phyloP scores from a whole-genome alignment of 2,113 vertebrate species.

The Tenrec ecaudatus region DNA sequence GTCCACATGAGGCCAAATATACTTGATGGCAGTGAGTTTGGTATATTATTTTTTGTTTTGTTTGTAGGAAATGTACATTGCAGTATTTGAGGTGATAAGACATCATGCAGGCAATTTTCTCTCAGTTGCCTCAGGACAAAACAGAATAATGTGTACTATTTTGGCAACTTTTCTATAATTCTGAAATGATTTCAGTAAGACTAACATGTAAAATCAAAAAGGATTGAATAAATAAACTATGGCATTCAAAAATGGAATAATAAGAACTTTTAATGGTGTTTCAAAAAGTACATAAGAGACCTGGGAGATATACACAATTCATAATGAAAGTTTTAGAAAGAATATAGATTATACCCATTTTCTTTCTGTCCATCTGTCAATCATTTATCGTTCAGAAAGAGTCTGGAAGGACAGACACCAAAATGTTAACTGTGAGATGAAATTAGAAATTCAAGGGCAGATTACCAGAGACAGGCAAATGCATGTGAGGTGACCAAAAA shows the following conservation, averaged over 20 bases:
- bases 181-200: not conserved
- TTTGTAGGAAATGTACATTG: not conserved
- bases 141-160: not conserved
- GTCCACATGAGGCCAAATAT: too few species aligned
- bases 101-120: not conserved
- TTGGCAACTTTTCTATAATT: conserved; percentile 3
- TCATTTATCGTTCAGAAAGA: not conserved
- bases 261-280: not conserved
- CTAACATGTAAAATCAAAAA: too few species aligned
- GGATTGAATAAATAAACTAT: not conserved
- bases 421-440: not conserved
- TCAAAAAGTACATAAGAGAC: not conserved
- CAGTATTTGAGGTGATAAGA: not conserved
- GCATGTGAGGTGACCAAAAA: not conserved
- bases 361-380: not conserved
- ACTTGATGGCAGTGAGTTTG: too few species aligned
- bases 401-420: not conserved
- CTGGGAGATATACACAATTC: not conserved
- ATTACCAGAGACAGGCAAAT: not conserved
- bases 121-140: not conserved
- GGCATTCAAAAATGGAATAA: not conserved
- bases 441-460: not conserved
- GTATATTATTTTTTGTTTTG: too few species aligned
- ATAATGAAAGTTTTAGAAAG: not conserved
- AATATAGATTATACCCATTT: not conserved